These are phyloP conservation scores for Antheraea mylitta DNA, from an alignment of 1,140 invertebrate genomes.

Conservation along the genomic window DNA sequence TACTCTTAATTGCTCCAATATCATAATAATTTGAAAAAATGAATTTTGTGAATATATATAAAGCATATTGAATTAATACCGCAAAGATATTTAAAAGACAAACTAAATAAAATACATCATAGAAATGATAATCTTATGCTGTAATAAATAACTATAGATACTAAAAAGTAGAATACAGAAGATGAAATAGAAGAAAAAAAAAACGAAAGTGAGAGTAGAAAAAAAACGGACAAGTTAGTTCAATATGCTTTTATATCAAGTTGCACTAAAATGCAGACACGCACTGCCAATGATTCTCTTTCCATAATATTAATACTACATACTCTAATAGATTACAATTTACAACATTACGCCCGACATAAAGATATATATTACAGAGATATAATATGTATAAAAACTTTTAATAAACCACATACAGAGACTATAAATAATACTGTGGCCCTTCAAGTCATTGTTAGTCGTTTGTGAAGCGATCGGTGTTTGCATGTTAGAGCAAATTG, in stretches of 20 bases:
- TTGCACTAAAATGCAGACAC: constrained; percentile 81
- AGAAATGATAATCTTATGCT: not conserved
- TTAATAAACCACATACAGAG: constrained; percentile 71
- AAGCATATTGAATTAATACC: constrained; percentile 72
- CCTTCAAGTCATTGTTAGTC: constrained; percentile 77
- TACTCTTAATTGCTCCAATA: constrained; percentile 41
- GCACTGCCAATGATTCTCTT: constrained; percentile 64
- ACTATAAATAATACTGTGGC: constrained; percentile 70
- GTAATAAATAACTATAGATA: not conserved
- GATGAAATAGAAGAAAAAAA: not conserved
- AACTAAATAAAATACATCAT: constrained; percentile 11
- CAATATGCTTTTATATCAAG: constrained; percentile 72
- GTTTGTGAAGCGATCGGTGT: constrained; percentile 79
- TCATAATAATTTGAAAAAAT: constrained; percentile 43
- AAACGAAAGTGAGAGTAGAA: constrained; percentile 20
- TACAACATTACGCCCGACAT: constrained; percentile 50
- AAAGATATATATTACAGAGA: constrained; percentile 71
- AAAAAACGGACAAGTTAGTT: constrained; percentile 51
- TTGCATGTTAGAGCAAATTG: constrained; percentile 80
- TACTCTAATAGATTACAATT: constrained; percentile 46
- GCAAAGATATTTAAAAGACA: constrained; percentile 17
- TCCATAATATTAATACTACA: constrained; percentile 46
- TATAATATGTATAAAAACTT: constrained; percentile 53
- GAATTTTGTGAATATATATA: constrained; percentile 59
- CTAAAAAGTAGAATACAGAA: not conserved